Conservation (phyloP, 2,888 invertebrate species). For the Sepiola atlantica region DNA sequence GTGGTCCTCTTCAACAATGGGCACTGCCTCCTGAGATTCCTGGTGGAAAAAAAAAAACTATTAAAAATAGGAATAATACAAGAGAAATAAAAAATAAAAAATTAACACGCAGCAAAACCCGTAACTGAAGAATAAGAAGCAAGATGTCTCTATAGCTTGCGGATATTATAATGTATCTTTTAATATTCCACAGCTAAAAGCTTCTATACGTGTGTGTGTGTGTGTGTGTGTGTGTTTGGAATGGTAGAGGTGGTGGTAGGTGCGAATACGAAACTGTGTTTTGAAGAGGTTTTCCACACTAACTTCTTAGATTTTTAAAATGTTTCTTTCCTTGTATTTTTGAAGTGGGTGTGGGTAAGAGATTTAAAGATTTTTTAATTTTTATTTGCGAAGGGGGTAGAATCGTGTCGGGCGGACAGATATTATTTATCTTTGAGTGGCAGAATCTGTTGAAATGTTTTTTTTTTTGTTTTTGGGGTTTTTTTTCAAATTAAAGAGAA, state of each 20-base stretch:
- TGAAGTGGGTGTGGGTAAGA: background rate
- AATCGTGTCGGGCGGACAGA: background rate
- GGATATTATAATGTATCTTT: constrained; percentile 23
- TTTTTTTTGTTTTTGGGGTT: no score
- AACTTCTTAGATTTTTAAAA: background rate
- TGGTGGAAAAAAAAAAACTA: background rate
- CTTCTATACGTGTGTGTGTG: background rate
- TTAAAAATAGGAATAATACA: no score
- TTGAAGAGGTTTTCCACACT: background rate
- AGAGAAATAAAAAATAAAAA: background rate
- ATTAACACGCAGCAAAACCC: background rate
- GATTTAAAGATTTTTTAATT: background rate
- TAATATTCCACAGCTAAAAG: background rate
- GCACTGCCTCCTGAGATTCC: background rate
- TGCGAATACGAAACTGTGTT: background rate
- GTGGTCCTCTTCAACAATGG: constrained; percentile 32
- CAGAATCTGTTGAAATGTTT: background rate
- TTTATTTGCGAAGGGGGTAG: background rate
- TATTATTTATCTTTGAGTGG: background rate
- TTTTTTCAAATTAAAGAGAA: background rate
- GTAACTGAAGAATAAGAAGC: background rate
- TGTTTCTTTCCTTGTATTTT: background rate
- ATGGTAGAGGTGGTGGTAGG: no score
- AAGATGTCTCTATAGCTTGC: constrained; percentile 32
- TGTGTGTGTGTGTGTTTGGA: background rate